Evolutionary conservation across 2,797 vertebrate genomes (phyloP).

Genomic region (Serranus cabrilla): DNA sequence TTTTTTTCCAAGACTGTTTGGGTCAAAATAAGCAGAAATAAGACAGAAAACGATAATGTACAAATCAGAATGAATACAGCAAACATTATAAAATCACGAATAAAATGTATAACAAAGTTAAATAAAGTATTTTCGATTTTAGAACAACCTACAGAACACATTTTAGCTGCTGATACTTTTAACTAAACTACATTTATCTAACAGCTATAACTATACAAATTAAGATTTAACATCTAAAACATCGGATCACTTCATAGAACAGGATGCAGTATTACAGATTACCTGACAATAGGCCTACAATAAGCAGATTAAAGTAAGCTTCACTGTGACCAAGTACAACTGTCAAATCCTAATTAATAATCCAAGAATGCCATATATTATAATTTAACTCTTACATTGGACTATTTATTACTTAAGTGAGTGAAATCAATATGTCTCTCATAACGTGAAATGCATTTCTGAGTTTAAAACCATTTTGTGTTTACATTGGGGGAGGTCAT

Average conservation of each 20-base stretch:
- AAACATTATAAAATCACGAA: too few relatives aligned
- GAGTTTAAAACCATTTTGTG: conserved; percentile 28
- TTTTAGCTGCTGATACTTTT: too few relatives aligned
- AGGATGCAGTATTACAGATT: background rate
- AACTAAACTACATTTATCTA: background rate
- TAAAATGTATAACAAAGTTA: too few relatives aligned
- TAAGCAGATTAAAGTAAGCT: background rate
- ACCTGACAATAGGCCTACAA: too few relatives aligned
- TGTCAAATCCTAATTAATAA: background rate
- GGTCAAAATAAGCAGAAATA: background rate
- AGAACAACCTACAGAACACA: too few relatives aligned
- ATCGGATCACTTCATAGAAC: background rate
- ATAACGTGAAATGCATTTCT: conserved; percentile 17
- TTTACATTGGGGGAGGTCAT: conserved; percentile 71
- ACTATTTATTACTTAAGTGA: background rate
- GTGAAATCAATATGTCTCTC: background rate
- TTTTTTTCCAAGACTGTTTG: background rate
- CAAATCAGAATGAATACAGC: too few relatives aligned
- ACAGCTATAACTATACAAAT: background rate
- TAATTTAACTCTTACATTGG: background rate
- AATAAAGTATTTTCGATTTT: too few relatives aligned
- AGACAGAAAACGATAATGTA: background rate
- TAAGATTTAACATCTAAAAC: background rate
- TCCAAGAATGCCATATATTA: background rate
- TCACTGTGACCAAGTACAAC: background rate